Evolutionary conservation across 2,888 invertebrate species (phyloP).

Genomic region (Melikaiella ostensackeni): DNA sequence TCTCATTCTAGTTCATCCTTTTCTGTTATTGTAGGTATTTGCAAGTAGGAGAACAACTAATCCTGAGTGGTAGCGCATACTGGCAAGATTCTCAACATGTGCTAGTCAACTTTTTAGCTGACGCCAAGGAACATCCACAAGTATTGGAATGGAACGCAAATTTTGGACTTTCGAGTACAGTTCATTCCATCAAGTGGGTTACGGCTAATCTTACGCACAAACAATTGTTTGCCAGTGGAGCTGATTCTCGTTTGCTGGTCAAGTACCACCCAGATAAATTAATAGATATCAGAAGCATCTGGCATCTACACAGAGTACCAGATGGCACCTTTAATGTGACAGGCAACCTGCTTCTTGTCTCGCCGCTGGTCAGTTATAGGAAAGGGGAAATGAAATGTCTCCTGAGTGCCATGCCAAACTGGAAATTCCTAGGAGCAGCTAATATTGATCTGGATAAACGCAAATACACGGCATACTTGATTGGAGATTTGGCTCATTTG

Average conservation of each 20-base stretch:
- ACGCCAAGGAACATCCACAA: constrained; percentile 76
- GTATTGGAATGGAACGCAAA: constrained; percentile 78
- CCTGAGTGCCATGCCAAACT: constrained; percentile 82
- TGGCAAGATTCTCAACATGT: constrained; percentile 82
- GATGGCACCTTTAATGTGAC: constrained; percentile 82
- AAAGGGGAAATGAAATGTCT: constrained; percentile 84
- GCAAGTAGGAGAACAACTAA: constrained; percentile 78
- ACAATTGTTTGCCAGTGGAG: constrained; percentile 76
- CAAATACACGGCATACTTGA: constrained; percentile 80
- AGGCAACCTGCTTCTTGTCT: constrained; percentile 82
- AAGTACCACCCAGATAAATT: constrained; percentile 84
- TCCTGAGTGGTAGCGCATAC: constrained; percentile 79
- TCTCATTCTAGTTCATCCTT: constrained; percentile 4
- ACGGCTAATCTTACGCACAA: constrained; percentile 80
- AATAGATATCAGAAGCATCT: constrained; percentile 84
- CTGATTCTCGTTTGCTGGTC: constrained; percentile 77
- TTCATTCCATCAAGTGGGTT: constrained; percentile 80
- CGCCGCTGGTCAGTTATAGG: constrained; percentile 83
- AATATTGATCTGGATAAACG: constrained; percentile 85
- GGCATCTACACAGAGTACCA: constrained; percentile 80
- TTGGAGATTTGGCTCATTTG: constrained; percentile 83
- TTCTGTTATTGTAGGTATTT: constrained; percentile 76
- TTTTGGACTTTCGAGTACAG: constrained; percentile 79
- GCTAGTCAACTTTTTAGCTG: constrained; percentile 80
- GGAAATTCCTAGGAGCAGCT: constrained; percentile 84